Conservation (phyloP, 2,797 vertebrate genomes). For the Enteromius afrohamiltoni region DNA sequence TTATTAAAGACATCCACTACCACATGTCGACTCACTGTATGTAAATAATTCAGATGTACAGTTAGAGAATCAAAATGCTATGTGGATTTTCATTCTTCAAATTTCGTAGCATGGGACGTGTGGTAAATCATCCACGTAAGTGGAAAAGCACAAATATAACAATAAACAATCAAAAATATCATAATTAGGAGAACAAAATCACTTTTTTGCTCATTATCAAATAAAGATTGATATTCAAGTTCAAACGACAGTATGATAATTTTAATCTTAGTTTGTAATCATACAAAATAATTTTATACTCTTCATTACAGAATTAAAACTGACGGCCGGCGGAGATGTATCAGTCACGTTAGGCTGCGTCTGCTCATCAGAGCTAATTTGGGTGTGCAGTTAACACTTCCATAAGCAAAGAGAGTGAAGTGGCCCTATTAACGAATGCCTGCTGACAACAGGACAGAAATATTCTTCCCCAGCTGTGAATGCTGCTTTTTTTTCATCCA, state of each 20-base stretch:
- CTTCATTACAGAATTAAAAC: conserved; percentile 56
- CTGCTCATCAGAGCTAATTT: conserved; percentile 66
- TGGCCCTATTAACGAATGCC: conserved; percentile 64
- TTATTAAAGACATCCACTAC: conserved; percentile 59
- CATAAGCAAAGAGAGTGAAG: conserved; percentile 64
- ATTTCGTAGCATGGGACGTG: background rate
- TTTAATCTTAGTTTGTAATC: conserved; percentile 53
- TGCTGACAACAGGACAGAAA: conserved; percentile 66
- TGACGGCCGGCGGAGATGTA: conserved; percentile 41
- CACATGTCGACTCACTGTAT: conserved; percentile 42
- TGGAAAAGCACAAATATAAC: background rate
- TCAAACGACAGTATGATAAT: conserved; percentile 32
- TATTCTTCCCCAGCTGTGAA: conserved; percentile 64
- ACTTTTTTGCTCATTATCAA: background rate
- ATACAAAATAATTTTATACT: conserved; percentile 44
- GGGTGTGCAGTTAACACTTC: conserved; percentile 62
- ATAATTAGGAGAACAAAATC: background rate
- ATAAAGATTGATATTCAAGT: conserved; percentile 2
- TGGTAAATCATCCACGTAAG: background rate
- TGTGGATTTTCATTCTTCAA: background rate
- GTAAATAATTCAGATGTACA: conserved; percentile 47
- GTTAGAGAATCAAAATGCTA: background rate
- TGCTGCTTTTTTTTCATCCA: conserved; percentile 53
- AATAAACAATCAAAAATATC: background rate
- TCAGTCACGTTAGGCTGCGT: conserved; percentile 61